These are phyloP conservation scores for Passer montanus DNA, from an alignment of 2,113 vertebrate species.

Conservation along the genomic window DNA sequence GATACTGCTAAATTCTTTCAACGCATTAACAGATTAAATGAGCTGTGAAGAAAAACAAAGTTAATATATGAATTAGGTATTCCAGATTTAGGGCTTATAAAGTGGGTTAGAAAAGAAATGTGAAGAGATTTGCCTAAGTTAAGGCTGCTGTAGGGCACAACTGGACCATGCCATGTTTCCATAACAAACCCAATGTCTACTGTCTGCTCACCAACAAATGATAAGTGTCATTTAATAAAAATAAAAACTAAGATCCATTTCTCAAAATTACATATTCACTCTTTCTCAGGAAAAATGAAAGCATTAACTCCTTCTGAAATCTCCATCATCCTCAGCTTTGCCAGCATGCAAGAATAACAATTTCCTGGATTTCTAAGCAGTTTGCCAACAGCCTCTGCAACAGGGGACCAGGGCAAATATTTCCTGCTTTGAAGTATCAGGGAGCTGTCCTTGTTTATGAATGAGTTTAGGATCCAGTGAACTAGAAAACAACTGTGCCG, in stretches of 20 bases:
- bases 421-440: not conserved
- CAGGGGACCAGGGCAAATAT: not conserved
- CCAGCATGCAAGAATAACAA: not conserved
- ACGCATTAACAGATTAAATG: not conserved
- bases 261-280: not conserved
- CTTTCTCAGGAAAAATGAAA: not conserved
- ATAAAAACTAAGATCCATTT: not conserved
- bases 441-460: conserved; percentile 6
- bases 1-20: not conserved
- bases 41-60: not conserved
- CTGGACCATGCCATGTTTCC: not conserved
- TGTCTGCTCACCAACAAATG: not conserved
- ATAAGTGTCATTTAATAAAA: not conserved
- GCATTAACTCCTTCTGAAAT: not conserved
- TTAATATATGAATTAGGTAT: not conserved
- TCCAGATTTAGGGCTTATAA: not conserved
- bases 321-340: not conserved
- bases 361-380: not conserved
- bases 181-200: not conserved
- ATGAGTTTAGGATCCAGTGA: conserved; percentile 19
- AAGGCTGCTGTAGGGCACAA: not conserved
- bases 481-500: conserved; percentile 48
- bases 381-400: not conserved
- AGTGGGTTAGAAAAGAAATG: not conserved
- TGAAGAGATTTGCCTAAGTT: not conserved